A percentile compares a stretch with the other conserved stretches of the same genome.
phyloP scores from a whole-genome alignment of 1,140 invertebrate species.

The Stegodyphus mimosarum region DNA sequence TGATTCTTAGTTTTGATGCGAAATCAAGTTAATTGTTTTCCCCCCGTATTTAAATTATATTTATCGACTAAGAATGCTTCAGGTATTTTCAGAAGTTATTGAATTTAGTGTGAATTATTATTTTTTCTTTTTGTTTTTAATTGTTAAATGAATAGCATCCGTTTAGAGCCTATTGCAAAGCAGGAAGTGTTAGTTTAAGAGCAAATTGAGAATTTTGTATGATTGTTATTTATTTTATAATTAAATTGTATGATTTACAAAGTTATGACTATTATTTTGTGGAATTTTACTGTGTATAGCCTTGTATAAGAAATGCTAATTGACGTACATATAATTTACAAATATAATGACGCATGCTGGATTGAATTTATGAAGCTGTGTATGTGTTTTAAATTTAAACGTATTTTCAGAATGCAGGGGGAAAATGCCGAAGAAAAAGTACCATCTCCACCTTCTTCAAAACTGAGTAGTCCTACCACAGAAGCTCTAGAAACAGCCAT shows the following conservation, averaged over 20 bases:
- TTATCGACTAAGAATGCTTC: not conserved
- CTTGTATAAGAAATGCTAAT: not conserved
- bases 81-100: not conserved
- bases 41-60: not conserved
- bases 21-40: not conserved
- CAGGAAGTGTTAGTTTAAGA: not conserved
- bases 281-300: not conserved
- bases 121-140: not conserved
- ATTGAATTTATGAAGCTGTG: not conserved
- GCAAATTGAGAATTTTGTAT: not conserved
- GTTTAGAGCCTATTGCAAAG: not conserved
- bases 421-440: constrained; percentile 44
- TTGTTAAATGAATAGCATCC: not conserved
- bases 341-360: not conserved
- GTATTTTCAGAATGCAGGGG: constrained; percentile 23
- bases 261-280: not conserved
- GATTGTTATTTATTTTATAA: not conserved
- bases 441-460: constrained; percentile 37
- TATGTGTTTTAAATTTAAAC: not conserved
- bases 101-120: not conserved
- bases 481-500: constrained; percentile 65
- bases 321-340: not conserved
- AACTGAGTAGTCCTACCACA: constrained; percentile 49
- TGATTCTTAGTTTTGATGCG: not conserved
- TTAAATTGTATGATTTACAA: not conserved